Percentiles rank a stretch among this genome's conserved stretches.
Evolutionary conservation across 2,888 invertebrate species (phyloP).

Genomic region (Hoplodrina ambigua): DNA sequence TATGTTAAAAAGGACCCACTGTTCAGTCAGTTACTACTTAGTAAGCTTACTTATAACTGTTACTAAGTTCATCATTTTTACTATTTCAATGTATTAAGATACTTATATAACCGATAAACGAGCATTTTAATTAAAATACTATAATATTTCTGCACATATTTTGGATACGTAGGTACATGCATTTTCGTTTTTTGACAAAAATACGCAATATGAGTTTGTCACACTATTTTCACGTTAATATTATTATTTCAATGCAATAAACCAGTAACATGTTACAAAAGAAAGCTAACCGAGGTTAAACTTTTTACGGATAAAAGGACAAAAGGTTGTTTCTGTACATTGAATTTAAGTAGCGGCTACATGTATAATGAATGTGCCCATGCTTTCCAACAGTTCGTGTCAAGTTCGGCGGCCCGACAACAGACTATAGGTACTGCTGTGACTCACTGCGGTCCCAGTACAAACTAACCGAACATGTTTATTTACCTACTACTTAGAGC

Average conservation of each 20-base stretch:
- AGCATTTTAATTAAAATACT: not conserved
- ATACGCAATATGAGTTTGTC: not conserved
- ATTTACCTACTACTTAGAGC: conserved; percentile 67
- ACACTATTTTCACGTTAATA: not conserved
- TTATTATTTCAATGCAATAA: not conserved
- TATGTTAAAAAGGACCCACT: not conserved
- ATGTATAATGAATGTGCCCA: conserved; percentile 51
- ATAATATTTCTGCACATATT: no score
- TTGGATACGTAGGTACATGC: no score
- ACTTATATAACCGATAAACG: not conserved
- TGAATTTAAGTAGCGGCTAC: conserved; percentile 35
- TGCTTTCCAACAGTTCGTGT: conserved; percentile 49
- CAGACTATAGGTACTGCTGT: conserved; percentile 37
- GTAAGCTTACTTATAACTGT: not conserved
- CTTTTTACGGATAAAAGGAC: conserved; percentile 13
- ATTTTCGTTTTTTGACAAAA: not conserved
- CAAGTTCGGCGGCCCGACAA: conserved; percentile 55
- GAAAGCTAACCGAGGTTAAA: conserved; percentile 43
- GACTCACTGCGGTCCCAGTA: conserved; percentile 63
- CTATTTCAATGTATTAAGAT: not conserved
- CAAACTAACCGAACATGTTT: conserved; percentile 63
- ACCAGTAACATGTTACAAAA: conserved; percentile 6
- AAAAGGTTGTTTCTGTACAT: conserved; percentile 48
- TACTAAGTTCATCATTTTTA: not conserved
- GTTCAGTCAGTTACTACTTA: not conserved